Evolutionary conservation across 2,113 vertebrate species (phyloP), one percentile per base, ranked within the genome.

Genomic region (Solea solea): DNA sequence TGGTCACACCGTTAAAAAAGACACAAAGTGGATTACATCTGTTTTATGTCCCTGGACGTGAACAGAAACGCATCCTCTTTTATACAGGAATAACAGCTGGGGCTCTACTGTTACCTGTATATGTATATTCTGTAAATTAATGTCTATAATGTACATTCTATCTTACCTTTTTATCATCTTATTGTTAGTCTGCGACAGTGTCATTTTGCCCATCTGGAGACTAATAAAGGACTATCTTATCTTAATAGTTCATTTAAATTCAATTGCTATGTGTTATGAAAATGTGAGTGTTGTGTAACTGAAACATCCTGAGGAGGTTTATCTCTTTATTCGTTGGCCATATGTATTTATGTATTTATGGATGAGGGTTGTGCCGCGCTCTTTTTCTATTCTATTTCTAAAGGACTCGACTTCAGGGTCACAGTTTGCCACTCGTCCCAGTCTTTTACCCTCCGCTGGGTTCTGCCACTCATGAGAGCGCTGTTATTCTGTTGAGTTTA

Each of bases 301-400:
- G 28, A 9, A 41, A 8, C 50, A 58, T 45, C 54, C 9, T 45
- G 44, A 0, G 16, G 3, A 25, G 10, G 41, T 56, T 16, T 15
- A 7, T 63, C 14, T 63, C 3, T 48, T 63, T 25, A 46, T 15
- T 14, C 2, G 1, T 41, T 34, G 27, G 13, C 2, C 0, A 34
- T 34, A 10, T 62, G 3, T 28, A n/a, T 60, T 28, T 54, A 9
- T 46, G 25, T 39, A 63, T 44, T 13, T 21, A 21, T 21, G 21
- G 21, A 21, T 21, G 21, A 21, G 5, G 13, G 9, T 39, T 39
- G 56, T 3, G 6, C 9, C 41, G 25, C 34, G 5, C 8, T 46
- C 2, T 64, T 69, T 64, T 7, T 67, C 4, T 51, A 4, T 53
- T 70, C n/a, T 39, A 15, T 41, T 54, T 46, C 39, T 74, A 53